These are phyloP conservation scores for Atta colombica DNA, from an alignment of 1,140 invertebrate species.

Conservation along the genomic window DNA sequence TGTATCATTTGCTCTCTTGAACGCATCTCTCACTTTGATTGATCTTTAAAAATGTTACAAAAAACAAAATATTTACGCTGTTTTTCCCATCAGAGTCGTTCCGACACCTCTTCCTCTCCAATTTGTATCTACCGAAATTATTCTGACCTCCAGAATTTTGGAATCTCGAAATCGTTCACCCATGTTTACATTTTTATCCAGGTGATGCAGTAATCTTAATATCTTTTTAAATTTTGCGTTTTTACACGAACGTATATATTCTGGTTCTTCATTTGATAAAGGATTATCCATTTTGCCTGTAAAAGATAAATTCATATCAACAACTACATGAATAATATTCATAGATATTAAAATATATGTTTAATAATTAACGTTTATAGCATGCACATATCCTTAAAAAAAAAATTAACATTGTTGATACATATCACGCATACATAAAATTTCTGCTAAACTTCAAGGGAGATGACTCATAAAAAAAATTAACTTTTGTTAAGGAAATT, in stretches of 20 bases:
- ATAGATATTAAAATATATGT: not conserved
- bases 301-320: not conserved
- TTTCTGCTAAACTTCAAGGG: too few species aligned
- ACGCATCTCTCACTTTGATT: not conserved
- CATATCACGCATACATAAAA: too few species aligned
- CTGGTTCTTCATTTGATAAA: slow-evolving; percentile 81
- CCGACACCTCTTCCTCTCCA: slow-evolving; percentile 90
- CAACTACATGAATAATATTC: not conserved
- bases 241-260: slow-evolving; percentile 84
- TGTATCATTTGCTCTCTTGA: not conserved
- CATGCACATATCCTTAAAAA: too few species aligned
- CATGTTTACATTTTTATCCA: slow-evolving; percentile 87
- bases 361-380: too few species aligned
- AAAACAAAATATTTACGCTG: slow-evolving; percentile 86
- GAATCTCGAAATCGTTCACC: slow-evolving; percentile 87
- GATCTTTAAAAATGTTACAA: not conserved
- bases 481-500: too few species aligned
- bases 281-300: slow-evolving; percentile 71
- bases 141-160: slow-evolving; percentile 88
- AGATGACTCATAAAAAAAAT: too few species aligned
- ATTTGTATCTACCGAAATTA: slow-evolving; percentile 89
- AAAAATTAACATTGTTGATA: too few species aligned
- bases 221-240: slow-evolving; percentile 89
- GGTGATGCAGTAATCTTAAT: slow-evolving; percentile 87
- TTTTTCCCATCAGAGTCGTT: slow-evolving; percentile 88